Evolutionary conservation across 1,140 invertebrate genomes (phyloP).

Genomic region (Aphidius ervi): DNA sequence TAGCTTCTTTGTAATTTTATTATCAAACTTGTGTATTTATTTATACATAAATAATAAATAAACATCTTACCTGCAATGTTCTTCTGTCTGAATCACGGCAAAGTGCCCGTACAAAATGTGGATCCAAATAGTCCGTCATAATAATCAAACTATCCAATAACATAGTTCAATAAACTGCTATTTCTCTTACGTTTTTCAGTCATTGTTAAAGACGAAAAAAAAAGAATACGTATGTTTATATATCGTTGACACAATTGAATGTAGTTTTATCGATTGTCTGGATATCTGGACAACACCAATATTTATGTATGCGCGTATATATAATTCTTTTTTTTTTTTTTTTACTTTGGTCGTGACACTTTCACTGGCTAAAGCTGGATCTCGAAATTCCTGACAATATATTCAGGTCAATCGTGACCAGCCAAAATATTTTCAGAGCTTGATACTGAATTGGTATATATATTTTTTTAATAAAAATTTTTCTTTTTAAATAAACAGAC

Average conservation of each 20-base stretch:
- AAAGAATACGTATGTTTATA: neutral
- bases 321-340: too few species aligned
- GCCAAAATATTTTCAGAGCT: neutral
- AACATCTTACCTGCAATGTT: slow-evolving; percentile 54
- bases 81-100: slow-evolving; percentile 60
- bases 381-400: slow-evolving; percentile 7
- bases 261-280: too few species aligned
- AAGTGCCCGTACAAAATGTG: slow-evolving; percentile 61
- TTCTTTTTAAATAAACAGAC: too few species aligned
- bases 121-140: slow-evolving; percentile 59
- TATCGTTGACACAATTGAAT: too few species aligned
- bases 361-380: slow-evolving; percentile 8
- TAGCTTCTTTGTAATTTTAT: too few species aligned
- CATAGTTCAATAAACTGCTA: neutral
- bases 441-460: too few species aligned
- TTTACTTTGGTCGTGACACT: slow-evolving; percentile 10
- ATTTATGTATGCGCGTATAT: too few species aligned
- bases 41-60: neutral
- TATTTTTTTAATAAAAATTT: too few species aligned
- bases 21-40: too few species aligned
- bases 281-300: too few species aligned
- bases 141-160: slow-evolving; percentile 38
- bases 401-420: slow-evolving; percentile 13
- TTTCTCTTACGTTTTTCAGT: too few species aligned
- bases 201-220: neutral